Percentiles rank a stretch among this genome's conserved stretches.
Conservation (phyloP, 2,113 vertebrate species). For the Procapra przewalskii region DNA sequence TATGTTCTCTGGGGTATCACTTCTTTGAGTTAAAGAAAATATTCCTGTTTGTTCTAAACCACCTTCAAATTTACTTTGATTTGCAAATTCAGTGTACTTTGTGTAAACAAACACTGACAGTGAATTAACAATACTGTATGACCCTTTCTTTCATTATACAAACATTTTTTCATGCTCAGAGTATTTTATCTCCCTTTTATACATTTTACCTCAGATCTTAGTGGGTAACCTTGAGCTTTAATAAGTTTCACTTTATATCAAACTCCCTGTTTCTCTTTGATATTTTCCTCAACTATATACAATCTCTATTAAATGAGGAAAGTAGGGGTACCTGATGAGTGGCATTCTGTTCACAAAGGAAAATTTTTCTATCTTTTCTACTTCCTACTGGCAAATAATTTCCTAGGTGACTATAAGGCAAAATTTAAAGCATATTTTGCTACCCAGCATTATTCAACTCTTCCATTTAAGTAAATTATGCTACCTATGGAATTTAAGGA, state of each 20-base stretch:
- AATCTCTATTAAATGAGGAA: background rate
- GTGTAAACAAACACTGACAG: conserved; percentile 48
- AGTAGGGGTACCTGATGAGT: background rate
- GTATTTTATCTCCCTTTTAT: background rate
- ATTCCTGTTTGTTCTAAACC: conserved; percentile 48
- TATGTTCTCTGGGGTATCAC: conserved; percentile 36
- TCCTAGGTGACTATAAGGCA: background rate
- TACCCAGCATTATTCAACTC: background rate
- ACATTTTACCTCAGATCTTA: conserved; percentile 22
- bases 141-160: background rate
- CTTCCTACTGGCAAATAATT: background rate
- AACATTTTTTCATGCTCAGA: background rate
- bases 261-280: background rate
- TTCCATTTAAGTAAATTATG: conserved; percentile 59
- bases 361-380: background rate
- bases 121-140: background rate
- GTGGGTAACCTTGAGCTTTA: conserved; percentile 15
- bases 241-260: background rate
- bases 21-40: conserved; percentile 48
- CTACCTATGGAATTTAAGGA: conserved; percentile 37
- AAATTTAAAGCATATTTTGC: conserved; percentile 27
- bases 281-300: background rate
- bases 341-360: background rate
- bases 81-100: conserved; percentile 45
- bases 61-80: conserved; percentile 63